Conservation (phyloP, 2,797 vertebrate genomes). For the Acanthornis magna region DNA sequence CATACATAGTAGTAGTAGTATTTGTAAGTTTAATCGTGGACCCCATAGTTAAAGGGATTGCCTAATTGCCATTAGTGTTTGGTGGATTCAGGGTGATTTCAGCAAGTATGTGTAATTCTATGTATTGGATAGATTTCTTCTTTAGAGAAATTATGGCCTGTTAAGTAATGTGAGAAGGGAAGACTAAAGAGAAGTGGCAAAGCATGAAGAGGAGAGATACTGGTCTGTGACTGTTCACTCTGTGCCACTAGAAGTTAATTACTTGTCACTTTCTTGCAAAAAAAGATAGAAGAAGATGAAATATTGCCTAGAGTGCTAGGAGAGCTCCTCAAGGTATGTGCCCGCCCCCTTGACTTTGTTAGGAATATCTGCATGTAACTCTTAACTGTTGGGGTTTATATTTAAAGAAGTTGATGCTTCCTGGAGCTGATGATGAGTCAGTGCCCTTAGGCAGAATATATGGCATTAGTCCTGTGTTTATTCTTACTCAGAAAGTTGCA, state of each 20-base stretch:
- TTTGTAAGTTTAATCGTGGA: not conserved
- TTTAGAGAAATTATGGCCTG: not conserved
- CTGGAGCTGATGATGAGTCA: not conserved
- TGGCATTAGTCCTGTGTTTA: not conserved
- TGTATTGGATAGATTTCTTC: not conserved
- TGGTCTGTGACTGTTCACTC: not conserved
- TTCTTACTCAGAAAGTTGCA: not conserved
- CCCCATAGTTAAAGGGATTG: not conserved
- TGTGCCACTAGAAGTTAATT: not conserved
- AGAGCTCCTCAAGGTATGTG: not conserved
- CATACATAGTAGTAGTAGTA: fast-evolving
- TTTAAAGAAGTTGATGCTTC: not conserved
- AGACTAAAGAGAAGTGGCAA: not conserved
- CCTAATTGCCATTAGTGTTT: not conserved
- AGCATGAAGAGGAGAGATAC: not conserved
- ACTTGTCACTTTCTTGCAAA: not conserved
- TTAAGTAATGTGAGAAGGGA: not conserved
- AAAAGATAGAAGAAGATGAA: not conserved
- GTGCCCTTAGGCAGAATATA: not conserved
- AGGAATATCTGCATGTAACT: not conserved
- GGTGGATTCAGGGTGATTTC: not conserved
- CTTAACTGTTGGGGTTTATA: fast-evolving
- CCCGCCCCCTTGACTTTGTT: not conserved
- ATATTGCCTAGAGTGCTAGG: not conserved
- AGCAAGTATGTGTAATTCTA: not conserved